A percentile compares a stretch with the other conserved stretches of the same genome.
Evolutionary conservation across 2,888 invertebrate species (phyloP).

Genomic region (Trichopria drosophilae): DNA sequence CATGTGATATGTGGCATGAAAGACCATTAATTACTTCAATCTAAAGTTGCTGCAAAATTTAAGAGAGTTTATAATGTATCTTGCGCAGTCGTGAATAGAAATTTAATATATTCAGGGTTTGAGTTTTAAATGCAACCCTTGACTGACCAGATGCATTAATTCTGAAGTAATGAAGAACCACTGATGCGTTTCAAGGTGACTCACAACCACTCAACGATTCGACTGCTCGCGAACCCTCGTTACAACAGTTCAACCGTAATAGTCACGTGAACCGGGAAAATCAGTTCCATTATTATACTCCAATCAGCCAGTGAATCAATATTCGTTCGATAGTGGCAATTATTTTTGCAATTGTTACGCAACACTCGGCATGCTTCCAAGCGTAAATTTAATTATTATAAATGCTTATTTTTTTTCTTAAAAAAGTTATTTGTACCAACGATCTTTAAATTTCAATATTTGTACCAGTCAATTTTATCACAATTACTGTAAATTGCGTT

Average conservation of each 20-base stretch:
- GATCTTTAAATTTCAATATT: too few species aligned
- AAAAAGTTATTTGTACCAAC: too few species aligned
- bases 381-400: conserved; percentile 30
- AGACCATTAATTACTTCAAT: too few species aligned
- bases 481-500: conserved; percentile 23
- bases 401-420: too few species aligned
- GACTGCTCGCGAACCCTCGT: conserved; percentile 51
- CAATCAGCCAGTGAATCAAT: conserved; percentile 47
- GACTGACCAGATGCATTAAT: too few species aligned
- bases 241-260: conserved; percentile 49
- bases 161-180: conserved; percentile 34
- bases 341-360: conserved; percentile 28
- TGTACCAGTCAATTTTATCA: too few species aligned
- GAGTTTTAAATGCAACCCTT: too few species aligned
- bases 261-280: conserved; percentile 54
- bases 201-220: conserved; percentile 50
- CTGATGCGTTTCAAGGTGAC: conserved; percentile 50
- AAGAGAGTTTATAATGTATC: too few species aligned
- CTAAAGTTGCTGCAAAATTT: too few species aligned
- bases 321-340: conserved; percentile 45
- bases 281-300: conserved; percentile 49
- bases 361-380: conserved; percentile 7
- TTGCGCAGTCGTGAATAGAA: too few species aligned
- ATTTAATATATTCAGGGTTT: too few species aligned
- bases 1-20: too few species aligned